A percentile compares a stretch with the other conserved stretches of the same genome.
These are phyloP conservation scores for Lasaia peninsularis DNA, from an alignment of 1,140 invertebrate genomes.

Conservation along the genomic window DNA sequence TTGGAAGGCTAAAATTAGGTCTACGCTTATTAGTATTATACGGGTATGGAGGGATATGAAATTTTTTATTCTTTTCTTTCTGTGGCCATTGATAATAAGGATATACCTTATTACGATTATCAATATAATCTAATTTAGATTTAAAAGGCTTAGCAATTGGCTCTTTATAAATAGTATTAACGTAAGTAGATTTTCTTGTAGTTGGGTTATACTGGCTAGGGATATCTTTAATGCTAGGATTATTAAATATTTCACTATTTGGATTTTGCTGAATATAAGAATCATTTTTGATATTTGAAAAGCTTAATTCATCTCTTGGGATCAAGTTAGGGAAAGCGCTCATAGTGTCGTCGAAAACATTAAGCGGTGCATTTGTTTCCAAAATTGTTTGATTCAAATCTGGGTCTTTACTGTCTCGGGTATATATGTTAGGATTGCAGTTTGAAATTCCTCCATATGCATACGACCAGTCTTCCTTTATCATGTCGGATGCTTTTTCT, in stretches of 20 bases:
- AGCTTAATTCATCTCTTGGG: neutral
- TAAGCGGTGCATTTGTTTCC: neutral
- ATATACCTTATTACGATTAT: neutral
- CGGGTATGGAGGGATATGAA: neutral
- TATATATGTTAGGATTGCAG: slow-evolving; percentile 1
- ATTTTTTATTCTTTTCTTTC: slow-evolving; percentile 4
- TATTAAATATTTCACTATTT: too few relatives aligned
- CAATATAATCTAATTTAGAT: neutral
- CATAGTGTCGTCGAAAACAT: neutral
- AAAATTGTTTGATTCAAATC: neutral
- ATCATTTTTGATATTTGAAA: neutral
- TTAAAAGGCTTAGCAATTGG: neutral
- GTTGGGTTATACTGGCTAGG: neutral
- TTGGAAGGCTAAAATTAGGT: neutral
- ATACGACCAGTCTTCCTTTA: slow-evolving; percentile 84
- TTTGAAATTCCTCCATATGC: slow-evolving; percentile 3
- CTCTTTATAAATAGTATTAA: neutral
- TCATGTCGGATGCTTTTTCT: slow-evolving; percentile 93
- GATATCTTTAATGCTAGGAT: neutral
- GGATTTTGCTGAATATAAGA: neutral
- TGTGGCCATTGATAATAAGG: neutral
- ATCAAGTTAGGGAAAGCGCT: neutral
- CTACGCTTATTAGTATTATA: neutral
- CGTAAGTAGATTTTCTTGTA: neutral
- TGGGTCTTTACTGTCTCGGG: neutral